Evolutionary conservation across 1,140 invertebrate species (phyloP).

Genomic region (Cotesia chilonis): DNA sequence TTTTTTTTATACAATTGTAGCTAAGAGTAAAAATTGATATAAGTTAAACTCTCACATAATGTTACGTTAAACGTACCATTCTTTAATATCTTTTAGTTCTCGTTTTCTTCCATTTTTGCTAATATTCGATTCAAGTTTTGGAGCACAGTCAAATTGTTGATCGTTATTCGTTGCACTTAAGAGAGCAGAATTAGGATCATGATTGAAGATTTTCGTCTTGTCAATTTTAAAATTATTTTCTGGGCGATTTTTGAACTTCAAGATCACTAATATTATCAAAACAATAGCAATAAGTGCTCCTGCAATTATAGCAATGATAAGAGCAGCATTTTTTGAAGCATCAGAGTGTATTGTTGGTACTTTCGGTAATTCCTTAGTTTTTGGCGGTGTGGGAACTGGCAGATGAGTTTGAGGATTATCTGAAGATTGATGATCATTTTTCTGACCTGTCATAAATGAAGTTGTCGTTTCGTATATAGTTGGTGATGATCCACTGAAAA

Average conservation of each 20-base stretch:
- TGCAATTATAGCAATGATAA: slow-evolving; percentile 90
- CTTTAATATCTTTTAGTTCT: slow-evolving; percentile 88
- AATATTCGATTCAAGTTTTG: slow-evolving; percentile 57
- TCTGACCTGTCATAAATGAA: slow-evolving; percentile 53
- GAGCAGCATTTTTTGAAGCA: slow-evolving; percentile 75
- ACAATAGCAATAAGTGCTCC: slow-evolving; percentile 91
- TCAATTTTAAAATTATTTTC: slow-evolving; percentile 92
- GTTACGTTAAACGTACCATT: slow-evolving; percentile 85
- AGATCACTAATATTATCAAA: slow-evolving; percentile 86
- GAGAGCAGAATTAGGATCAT: slow-evolving; percentile 79
- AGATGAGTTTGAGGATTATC: slow-evolving; percentile 53
- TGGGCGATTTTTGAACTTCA: slow-evolving; percentile 87
- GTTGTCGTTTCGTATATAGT: slow-evolving; percentile 51
- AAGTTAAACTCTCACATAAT: no score
- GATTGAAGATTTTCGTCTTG: slow-evolving; percentile 79
- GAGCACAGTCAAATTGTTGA: slow-evolving; percentile 61
- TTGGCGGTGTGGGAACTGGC: slow-evolving; percentile 52
- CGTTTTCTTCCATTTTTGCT: slow-evolving; percentile 74
- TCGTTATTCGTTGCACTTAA: slow-evolving; percentile 66
- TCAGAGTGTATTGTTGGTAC: slow-evolving; percentile 72
- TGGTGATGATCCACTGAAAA: slow-evolving; percentile 44
- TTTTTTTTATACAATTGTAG: background rate
- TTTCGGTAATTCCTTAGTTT: slow-evolving; percentile 43
- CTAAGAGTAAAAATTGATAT: background rate
- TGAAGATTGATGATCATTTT: slow-evolving; percentile 59